Percentiles rank a stretch among this genome's conserved stretches.
Conservation (phyloP, 2,888 invertebrate species). For the Agrenia bidenticulata region DNA sequence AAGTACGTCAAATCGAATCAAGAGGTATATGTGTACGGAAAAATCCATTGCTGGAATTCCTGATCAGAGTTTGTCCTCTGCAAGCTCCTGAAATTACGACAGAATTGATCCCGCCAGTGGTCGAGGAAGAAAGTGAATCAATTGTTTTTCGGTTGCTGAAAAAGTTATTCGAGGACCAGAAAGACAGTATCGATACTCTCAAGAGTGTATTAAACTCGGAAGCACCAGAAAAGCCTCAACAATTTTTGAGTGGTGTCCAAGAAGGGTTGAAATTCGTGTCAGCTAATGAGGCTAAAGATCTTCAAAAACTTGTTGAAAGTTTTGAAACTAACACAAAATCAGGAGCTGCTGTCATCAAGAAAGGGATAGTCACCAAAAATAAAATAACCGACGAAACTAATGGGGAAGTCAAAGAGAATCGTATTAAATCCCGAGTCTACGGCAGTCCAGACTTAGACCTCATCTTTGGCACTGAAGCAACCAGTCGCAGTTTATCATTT, state of each 20-base stretch:
- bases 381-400: neutral
- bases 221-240: constrained; percentile 1
- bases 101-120: neutral
- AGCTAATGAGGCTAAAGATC: constrained; percentile 31
- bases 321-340: constrained; percentile 38
- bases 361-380: neutral
- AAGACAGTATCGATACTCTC: constrained; percentile 7
- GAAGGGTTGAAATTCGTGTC: constrained; percentile 28
- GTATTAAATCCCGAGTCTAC: neutral
- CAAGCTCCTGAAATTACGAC: neutral
- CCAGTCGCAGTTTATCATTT: constrained; percentile 44
- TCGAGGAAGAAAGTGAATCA: constrained; percentile 16
- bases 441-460: constrained; percentile 45
- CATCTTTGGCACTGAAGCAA: constrained; percentile 45
- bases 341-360: neutral
- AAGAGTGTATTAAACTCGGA: constrained; percentile 13
- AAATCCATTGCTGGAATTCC: constrained; percentile 1
- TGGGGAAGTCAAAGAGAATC: neutral
- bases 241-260: constrained; percentile 17
- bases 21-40: neutral
- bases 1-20: too few species aligned
- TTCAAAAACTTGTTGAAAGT: constrained; percentile 46
- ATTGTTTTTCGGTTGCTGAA: constrained; percentile 44
- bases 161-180: constrained; percentile 45
- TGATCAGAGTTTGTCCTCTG: neutral